Evolutionary conservation across 2,113 vertebrate genomes (phyloP).

Genomic region (Picathartes gymnocephalus): DNA sequence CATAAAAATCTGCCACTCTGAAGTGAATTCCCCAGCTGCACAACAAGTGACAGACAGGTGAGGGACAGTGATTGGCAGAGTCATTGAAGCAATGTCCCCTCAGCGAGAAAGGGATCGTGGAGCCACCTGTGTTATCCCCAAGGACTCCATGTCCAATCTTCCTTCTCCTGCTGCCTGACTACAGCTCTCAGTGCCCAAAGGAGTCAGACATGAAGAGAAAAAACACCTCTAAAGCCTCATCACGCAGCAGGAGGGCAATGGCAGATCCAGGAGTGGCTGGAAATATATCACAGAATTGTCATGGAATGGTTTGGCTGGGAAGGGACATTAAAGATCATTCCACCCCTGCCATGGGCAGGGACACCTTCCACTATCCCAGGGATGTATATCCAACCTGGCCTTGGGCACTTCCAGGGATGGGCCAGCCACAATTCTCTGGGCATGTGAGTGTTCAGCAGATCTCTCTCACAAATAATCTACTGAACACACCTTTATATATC

Average conservation of each 20-base stretch:
- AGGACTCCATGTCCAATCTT: not conserved
- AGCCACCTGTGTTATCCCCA: not conserved
- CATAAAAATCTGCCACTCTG: not conserved
- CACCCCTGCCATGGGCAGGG: not conserved
- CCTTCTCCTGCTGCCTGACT: not conserved
- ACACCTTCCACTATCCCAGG: not conserved
- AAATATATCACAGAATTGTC: not conserved
- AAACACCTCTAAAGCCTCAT: not conserved
- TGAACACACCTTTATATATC: rapidly evolving
- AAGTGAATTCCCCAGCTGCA: not conserved
- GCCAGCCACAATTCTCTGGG: not conserved
- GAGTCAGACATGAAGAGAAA: not conserved
- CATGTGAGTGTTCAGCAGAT: not conserved
- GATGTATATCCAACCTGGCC: rapidly evolving
- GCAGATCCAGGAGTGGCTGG: not conserved
- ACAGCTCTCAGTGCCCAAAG: not conserved
- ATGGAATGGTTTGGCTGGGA: not conserved
- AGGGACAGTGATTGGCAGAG: slow-evolving; percentile 30
- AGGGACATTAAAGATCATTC: not conserved
- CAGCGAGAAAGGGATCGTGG: not conserved
- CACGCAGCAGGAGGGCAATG: not conserved
- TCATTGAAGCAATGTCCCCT: not conserved
- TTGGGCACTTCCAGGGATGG: not conserved
- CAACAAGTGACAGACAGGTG: not conserved
- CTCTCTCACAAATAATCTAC: not conserved